Evolutionary conservation across 2,113 vertebrate genomes (phyloP).

Genomic region (Blennius ocellaris): DNA sequence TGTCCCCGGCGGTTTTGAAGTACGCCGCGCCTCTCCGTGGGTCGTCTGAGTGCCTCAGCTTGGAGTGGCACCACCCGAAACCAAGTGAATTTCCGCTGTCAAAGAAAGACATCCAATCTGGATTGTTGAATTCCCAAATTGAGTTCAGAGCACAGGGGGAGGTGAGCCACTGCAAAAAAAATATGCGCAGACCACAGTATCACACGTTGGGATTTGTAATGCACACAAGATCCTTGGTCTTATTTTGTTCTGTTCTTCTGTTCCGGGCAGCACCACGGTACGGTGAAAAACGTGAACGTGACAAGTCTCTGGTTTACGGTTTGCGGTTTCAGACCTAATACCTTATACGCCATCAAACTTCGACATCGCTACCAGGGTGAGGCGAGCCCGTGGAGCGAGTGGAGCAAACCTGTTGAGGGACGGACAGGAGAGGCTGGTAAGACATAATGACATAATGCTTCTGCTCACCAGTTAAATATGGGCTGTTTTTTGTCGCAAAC

Average conservation of each 20-base stretch:
- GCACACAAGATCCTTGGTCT: background rate
- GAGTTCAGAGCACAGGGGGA: slow-evolving; percentile 43
- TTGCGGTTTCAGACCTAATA: slow-evolving; percentile 69
- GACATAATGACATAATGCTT: background rate
- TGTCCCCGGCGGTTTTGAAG: slow-evolving; percentile 85
- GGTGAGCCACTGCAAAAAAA: slow-evolving; percentile 49
- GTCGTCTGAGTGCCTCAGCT: slow-evolving; percentile 83
- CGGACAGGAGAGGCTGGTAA: slow-evolving; percentile 85
- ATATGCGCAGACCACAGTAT: too few relatives aligned
- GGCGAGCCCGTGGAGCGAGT: slow-evolving; percentile 87
- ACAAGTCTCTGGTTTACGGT: background rate
- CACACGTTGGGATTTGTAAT: background rate
- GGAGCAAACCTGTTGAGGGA: slow-evolving; percentile 84
- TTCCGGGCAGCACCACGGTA: slow-evolving; percentile 18
- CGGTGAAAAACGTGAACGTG: slow-evolving; percentile 29
- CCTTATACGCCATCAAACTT: slow-evolving; percentile 62
- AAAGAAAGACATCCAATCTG: slow-evolving; percentile 56
- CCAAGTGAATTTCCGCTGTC: slow-evolving; percentile 1
- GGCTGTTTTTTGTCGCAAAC: background rate
- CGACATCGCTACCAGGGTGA: slow-evolving; percentile 87
- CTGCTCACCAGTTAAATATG: background rate
- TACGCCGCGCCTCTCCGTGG: slow-evolving; percentile 72
- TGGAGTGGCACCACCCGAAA: slow-evolving; percentile 78
- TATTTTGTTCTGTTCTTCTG: background rate
- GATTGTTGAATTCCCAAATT: slow-evolving; percentile 66